Percentiles rank a stretch among this genome's conserved stretches.
Conservation (phyloP, 2,888 invertebrate species). For the Colletes collaris region DNA sequence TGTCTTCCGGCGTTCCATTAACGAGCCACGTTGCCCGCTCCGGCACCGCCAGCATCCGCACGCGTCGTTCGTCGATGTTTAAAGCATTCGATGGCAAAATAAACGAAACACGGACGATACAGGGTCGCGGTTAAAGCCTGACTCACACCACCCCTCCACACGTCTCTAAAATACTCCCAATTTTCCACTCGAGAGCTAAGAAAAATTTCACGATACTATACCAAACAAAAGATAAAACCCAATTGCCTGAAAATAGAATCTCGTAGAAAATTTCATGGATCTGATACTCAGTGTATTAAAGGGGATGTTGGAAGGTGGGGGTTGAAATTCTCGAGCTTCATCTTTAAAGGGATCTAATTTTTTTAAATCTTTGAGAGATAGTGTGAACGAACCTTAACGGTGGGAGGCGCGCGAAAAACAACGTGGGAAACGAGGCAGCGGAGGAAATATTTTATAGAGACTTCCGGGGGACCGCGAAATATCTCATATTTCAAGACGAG, state of each 20-base stretch:
- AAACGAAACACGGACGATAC: constrained; percentile 2
- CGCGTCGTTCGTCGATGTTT: neutral
- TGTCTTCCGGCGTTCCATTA: constrained; percentile 46
- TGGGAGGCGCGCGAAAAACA: neutral
- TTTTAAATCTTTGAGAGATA: too few relatives aligned
- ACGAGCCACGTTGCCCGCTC: constrained; percentile 7
- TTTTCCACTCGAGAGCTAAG: too few relatives aligned
- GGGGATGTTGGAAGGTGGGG: too few relatives aligned
- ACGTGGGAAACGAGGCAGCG: neutral
- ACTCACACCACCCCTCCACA: neutral
- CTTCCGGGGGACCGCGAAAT: constrained; percentile 27
- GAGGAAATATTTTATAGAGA: constrained; percentile 47
- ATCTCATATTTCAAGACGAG: constrained; percentile 51
- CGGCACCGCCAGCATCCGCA: neutral
- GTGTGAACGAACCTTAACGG: too few relatives aligned
- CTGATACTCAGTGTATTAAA: too few relatives aligned
- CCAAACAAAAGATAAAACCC: too few relatives aligned
- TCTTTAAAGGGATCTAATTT: too few relatives aligned
- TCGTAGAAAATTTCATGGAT: too few relatives aligned
- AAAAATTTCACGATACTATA: too few relatives aligned
- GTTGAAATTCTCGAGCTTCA: too few relatives aligned
- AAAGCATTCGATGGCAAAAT: constrained; percentile 3
- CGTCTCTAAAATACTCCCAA: too few relatives aligned
- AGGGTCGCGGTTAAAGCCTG: neutral
- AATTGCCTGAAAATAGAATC: too few relatives aligned